phyloP scores from a whole-genome alignment of 2,113 vertebrate genomes.

The Budorcas taxicolor region DNA sequence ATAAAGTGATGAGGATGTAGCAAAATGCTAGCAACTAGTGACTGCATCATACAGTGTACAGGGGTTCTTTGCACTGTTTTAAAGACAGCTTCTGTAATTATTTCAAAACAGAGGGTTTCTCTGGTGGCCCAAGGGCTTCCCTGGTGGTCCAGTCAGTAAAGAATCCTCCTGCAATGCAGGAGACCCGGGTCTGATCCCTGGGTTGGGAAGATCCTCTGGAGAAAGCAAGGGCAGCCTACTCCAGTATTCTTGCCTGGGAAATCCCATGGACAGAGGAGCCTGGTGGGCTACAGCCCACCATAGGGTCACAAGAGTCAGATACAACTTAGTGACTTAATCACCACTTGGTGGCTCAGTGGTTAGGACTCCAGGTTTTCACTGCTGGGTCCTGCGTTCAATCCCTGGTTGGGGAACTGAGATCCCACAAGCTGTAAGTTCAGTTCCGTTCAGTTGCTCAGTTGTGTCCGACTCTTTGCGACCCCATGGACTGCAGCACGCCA shows the following conservation, averaged over 20 bases:
- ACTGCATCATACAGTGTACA: not conserved
- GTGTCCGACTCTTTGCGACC: accelerated
- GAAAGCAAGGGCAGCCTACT: not conserved
- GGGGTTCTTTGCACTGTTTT: not conserved
- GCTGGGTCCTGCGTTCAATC: not conserved
- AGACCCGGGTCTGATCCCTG: not conserved
- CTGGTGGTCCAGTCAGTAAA: not conserved
- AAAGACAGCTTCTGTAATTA: not conserved
- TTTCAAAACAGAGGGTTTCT: not conserved
- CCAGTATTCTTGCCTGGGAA: not conserved
- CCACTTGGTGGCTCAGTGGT: not conserved
- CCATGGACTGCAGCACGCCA: not conserved
- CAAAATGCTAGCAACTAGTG: not conserved
- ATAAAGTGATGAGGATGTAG: not conserved
- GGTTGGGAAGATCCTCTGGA: not conserved
- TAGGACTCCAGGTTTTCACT: not conserved
- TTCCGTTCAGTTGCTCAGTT: not conserved
- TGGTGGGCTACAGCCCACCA: not conserved
- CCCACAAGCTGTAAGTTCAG: not conserved
- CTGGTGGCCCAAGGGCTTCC: not conserved
- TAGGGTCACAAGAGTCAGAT: not conserved
- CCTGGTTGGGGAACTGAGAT: not conserved
- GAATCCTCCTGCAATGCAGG: not conserved
- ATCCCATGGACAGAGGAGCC: not conserved
- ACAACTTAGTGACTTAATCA: not conserved